Evolutionary conservation across 2,113 vertebrate genomes (phyloP).

Genomic region (Craseonycteris thonglongyai): DNA sequence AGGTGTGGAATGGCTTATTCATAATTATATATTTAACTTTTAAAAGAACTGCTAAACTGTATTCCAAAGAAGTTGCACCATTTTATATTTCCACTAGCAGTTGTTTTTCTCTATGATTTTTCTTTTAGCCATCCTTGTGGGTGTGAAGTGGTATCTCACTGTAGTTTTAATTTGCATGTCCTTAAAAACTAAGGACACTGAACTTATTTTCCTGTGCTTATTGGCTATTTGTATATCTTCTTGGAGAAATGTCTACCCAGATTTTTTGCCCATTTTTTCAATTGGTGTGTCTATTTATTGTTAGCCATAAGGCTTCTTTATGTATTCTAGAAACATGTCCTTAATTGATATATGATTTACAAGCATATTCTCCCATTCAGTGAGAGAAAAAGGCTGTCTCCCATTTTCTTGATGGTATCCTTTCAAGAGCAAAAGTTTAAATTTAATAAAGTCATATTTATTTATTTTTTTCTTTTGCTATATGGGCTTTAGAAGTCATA

Average conservation of each 20-base stretch:
- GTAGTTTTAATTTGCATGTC: background rate
- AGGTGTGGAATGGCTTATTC: background rate
- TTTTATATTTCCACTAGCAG: background rate
- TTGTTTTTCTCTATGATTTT: background rate
- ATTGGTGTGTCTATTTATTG: background rate
- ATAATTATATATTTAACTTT: background rate
- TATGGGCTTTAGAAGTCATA: background rate
- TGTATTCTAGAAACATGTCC: background rate
- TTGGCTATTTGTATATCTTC: background rate
- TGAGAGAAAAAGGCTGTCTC: background rate
- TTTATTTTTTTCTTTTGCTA: background rate
- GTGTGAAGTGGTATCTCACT: background rate
- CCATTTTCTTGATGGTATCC: background rate
- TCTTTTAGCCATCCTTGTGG: background rate
- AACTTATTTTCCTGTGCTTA: background rate
- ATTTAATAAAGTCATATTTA: background rate
- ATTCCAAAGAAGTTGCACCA: background rate
- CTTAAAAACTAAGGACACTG: background rate
- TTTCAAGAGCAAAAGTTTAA: background rate
- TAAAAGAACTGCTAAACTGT: background rate
- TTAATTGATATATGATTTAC: background rate
- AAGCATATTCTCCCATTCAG: background rate
- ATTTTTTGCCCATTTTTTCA: background rate
- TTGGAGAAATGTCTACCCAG: background rate
- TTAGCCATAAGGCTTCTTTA: background rate